phyloP scores from a whole-genome alignment of 2,113 vertebrate genomes.

The Rhea americana region DNA sequence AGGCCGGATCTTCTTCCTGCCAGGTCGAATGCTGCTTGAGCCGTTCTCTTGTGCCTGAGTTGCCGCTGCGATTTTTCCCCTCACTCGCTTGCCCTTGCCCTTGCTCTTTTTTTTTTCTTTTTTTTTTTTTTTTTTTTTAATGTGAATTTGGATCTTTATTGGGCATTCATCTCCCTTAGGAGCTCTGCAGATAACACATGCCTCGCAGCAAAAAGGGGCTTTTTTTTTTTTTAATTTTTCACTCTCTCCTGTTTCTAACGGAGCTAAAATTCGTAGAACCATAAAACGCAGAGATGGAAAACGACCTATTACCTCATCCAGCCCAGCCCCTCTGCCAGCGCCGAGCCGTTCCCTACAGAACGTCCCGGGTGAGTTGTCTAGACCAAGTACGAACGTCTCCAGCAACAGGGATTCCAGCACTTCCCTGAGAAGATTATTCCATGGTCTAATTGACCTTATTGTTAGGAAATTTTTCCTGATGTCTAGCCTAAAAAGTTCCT shows the following conservation, averaged over 20 bases:
- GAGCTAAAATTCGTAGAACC: background rate
- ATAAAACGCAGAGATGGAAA: conserved; percentile 26
- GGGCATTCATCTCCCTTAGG: background rate
- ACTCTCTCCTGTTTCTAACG: background rate
- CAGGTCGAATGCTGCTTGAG: background rate
- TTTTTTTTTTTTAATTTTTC: background rate
- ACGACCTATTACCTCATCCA: background rate
- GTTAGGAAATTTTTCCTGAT: background rate
- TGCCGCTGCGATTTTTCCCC: fast-evolving
- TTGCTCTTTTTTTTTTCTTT: background rate
- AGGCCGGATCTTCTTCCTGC: background rate
- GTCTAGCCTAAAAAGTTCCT: background rate
- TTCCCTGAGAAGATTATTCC: background rate
- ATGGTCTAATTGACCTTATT: background rate
- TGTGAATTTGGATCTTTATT: background rate
- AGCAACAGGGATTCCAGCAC: background rate
- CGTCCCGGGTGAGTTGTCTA: background rate
- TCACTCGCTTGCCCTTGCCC: background rate
- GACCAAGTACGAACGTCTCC: background rate
- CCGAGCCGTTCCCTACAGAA: background rate
- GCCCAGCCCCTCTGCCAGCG: background rate
- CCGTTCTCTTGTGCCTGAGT: background rate
- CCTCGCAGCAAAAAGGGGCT: background rate
- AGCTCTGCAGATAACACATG: background rate
- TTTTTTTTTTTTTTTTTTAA: background rate